phyloP scores from a whole-genome alignment of 2,888 invertebrate species.

The Rapana venosa region DNA sequence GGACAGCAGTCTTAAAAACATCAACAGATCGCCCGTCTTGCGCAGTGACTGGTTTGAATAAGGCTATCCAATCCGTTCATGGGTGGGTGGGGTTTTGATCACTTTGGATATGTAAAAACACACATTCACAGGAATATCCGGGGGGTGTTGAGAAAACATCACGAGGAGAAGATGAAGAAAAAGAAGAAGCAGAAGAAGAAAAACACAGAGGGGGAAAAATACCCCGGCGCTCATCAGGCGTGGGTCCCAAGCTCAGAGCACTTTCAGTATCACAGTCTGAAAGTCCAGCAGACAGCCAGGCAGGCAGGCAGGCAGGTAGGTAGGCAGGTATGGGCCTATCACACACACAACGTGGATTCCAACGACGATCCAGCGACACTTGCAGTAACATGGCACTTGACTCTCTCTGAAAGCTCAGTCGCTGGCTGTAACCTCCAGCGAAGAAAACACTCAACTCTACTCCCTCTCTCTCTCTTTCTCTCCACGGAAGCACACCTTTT shows the following conservation, averaged over 20 bases:
- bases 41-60: neutral
- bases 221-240: too few relatives aligned
- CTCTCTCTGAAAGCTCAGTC: neutral
- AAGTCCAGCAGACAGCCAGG: neutral
- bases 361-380: conserved; percentile 9
- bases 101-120: neutral
- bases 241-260: neutral
- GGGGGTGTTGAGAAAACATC: neutral
- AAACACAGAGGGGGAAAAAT: too few relatives aligned
- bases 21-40: neutral
- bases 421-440: neutral
- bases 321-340: neutral
- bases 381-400: conserved; percentile 22
- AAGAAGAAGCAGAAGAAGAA: neutral
- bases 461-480: neutral
- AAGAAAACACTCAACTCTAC: neutral
- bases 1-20: too few relatives aligned
- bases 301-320: too few relatives aligned
- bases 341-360: neutral
- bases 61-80: neutral
- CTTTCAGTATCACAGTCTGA: conserved; percentile 22
- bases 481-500: neutral
- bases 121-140: neutral
- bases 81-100: neutral
- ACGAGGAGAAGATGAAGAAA: neutral